phyloP scores from a whole-genome alignment of 2,797 vertebrate genomes.

The Knipowitschia caucasica region DNA sequence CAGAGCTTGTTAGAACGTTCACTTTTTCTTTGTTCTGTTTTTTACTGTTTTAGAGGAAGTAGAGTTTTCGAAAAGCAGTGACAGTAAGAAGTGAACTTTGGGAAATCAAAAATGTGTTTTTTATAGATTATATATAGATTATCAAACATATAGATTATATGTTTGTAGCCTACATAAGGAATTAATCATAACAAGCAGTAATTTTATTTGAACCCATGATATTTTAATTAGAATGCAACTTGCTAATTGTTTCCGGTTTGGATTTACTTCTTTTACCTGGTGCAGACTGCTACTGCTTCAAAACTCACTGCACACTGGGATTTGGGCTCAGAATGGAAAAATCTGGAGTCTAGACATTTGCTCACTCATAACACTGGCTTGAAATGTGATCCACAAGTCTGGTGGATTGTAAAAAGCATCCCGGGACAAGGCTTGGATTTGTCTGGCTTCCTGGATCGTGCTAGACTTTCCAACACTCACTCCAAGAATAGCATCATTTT shows the following conservation, averaged over 20 bases:
- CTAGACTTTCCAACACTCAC: slow-evolving; percentile 9
- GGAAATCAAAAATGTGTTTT: too few species aligned
- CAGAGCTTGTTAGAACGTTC: slow-evolving; percentile 8
- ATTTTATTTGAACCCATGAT: too few species aligned
- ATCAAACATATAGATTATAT: too few species aligned
- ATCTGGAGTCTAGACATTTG: slow-evolving; percentile 5
- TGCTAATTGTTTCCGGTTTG: too few species aligned
- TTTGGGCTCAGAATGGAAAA: background rate
- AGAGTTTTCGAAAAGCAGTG: slow-evolving; percentile 21
- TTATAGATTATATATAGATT: too few species aligned
- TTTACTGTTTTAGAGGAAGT: slow-evolving; percentile 15
- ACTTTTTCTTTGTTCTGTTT: slow-evolving; percentile 12
- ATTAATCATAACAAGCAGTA: too few species aligned
- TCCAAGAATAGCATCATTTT: slow-evolving; percentile 53
- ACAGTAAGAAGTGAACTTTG: slow-evolving; percentile 33
- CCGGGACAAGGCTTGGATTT: slow-evolving; percentile 24
- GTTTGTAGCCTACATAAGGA: too few species aligned
- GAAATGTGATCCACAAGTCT: background rate
- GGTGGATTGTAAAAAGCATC: background rate
- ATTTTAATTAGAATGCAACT: too few species aligned
- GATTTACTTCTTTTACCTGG: background rate
- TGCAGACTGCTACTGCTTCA: background rate
- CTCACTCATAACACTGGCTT: slow-evolving; percentile 6
- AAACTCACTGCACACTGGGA: background rate
- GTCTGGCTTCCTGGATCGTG: slow-evolving; percentile 42